phyloP scores from a whole-genome alignment of 2,888 invertebrate genomes.

The Venusia cambrica region DNA sequence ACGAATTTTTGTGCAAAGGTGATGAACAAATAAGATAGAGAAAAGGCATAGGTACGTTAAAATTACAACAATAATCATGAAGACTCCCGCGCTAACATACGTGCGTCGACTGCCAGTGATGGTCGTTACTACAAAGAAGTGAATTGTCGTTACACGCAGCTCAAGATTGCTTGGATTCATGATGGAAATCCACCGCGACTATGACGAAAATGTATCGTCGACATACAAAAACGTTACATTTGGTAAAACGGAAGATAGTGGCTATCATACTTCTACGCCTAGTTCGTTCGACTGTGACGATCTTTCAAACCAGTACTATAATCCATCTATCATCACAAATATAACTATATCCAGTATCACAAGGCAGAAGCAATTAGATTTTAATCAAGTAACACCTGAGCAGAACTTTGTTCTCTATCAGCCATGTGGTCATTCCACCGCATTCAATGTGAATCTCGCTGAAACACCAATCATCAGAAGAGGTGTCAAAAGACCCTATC shows the following conservation, averaged over 20 bases:
- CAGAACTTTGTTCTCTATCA: slow-evolving; percentile 33
- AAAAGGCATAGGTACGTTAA: no score
- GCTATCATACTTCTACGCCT: slow-evolving; percentile 69
- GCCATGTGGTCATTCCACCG: slow-evolving; percentile 35
- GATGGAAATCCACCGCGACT: slow-evolving; percentile 60
- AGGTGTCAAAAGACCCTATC: slow-evolving; percentile 55
- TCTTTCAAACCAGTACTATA: slow-evolving; percentile 51
- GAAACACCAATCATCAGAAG: slow-evolving; percentile 53
- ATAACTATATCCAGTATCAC: slow-evolving; percentile 39
- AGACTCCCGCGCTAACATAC: slow-evolving; percentile 4
- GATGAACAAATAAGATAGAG: no score
- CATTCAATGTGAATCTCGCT: slow-evolving; percentile 27
- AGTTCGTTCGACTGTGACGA: slow-evolving; percentile 59
- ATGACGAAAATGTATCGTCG: slow-evolving; percentile 50
- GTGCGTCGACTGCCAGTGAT: not conserved
- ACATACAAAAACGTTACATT: slow-evolving; percentile 48
- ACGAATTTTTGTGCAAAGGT: no score
- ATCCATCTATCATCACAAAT: slow-evolving; percentile 41
- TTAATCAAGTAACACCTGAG: slow-evolving; percentile 41
- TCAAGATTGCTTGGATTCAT: slow-evolving; percentile 20
- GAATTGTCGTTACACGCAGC: slow-evolving; percentile 10
- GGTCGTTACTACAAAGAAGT: slow-evolving; percentile 17
- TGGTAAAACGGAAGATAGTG: slow-evolving; percentile 68
- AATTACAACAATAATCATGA: slow-evolving; percentile 9
- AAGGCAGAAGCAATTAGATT: slow-evolving; percentile 46